A percentile compares a stretch with the other conserved stretches of the same genome.
These are phyloP conservation scores for Thomomys bottae DNA, from an alignment of 2,113 vertebrate species.

Conservation along the genomic window DNA sequence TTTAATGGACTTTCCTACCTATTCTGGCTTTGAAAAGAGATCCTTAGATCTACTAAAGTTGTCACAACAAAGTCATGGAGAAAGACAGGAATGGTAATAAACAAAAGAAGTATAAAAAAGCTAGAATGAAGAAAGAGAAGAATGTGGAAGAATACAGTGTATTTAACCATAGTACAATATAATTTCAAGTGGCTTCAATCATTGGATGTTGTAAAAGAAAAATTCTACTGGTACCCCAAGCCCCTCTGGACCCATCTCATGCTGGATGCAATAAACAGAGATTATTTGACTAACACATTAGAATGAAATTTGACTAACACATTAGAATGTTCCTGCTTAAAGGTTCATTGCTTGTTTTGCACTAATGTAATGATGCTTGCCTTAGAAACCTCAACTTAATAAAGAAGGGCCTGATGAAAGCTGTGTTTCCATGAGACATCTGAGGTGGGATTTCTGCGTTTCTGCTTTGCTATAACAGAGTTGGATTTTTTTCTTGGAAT, in stretches of 20 bases:
- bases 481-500: constrained; percentile 14
- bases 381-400: constrained; percentile 39
- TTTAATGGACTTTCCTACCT: too few species aligned
- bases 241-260: neutral
- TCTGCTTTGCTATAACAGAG: neutral
- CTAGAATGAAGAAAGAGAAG: neutral
- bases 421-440: neutral
- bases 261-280: neutral
- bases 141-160: neutral
- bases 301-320: neutral
- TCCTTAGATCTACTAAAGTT: neutral
- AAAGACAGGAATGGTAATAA: neutral
- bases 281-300: neutral
- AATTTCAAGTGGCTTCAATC: neutral
- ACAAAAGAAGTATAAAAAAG: neutral
- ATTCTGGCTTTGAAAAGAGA: too few species aligned
- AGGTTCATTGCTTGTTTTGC: neutral
- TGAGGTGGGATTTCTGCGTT: neutral
- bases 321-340: constrained; percentile 27
- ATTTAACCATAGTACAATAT: neutral
- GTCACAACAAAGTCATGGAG: neutral
- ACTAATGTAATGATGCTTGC: neutral
- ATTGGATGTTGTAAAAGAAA: neutral
- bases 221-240: neutral
- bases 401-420: constrained; percentile 8